Evolutionary conservation across 2,113 vertebrate species (phyloP), one percentile per base, ranked within the genome.

Genomic region (Phoxinus phoxinus): DNA sequence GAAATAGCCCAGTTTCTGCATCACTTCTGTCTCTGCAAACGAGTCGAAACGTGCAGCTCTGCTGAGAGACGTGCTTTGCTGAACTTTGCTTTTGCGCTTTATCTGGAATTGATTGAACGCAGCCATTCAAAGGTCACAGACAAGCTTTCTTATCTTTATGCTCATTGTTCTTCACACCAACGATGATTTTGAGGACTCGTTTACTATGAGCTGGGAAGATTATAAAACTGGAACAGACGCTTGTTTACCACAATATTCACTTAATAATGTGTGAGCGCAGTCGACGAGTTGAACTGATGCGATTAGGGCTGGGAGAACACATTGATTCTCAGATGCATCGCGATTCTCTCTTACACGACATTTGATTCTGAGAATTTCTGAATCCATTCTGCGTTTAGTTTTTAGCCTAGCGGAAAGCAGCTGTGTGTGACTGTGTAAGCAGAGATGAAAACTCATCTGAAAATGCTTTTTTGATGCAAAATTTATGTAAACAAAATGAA

Each of bases 1-100:
- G 61, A 87, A 89, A 90, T 90, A 89, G 81, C 35, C 71, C 30
- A 23, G 59, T 84, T 86, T 73, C 44, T 75, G 83, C 63, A 78
- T 58, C 48, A 59, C 58, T 86, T 87, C 1, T 15, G 1, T 75
- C 53, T 75, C 13, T 69, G 30, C 56, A n/a, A n/a, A n/a, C 35
- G 10, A 37, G 69, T 72, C 51, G 2, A n/a, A 61, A n/a, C 56
- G 25, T 41, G 76, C 48, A 12, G 8, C 5, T 37, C 32, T 37
- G 51, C 1, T 59, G 51, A 35, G 59, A 59, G 11, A 59, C 13
- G 7, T 8, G 48, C 10, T 58, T 35, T 17, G 63, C 21, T 72
- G 30, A 58, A 37, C 46, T 72, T 56, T 53, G 32, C 81, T 56
- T 41, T 73, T 12, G 5, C 8, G 3, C 23, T 83, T 83, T 71